Percentiles rank a stretch among this genome's conserved stretches.
These are phyloP conservation scores for Bothrops alternatus DNA, from an alignment of 2,797 vertebrate species.

Conservation along the genomic window DNA sequence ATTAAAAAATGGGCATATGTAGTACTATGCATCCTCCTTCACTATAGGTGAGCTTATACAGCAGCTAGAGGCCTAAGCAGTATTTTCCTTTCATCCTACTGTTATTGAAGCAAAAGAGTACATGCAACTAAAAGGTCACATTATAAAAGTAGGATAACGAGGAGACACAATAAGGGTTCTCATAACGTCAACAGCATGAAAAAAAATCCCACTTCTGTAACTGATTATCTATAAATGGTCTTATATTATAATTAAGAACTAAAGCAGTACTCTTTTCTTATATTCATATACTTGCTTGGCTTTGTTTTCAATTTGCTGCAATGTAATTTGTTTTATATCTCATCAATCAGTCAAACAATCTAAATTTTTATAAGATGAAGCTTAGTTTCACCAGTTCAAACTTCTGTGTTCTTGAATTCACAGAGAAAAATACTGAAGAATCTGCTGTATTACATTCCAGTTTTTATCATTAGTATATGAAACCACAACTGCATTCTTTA, in stretches of 20 bases:
- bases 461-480: neutral
- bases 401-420: neutral
- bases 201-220: conserved; percentile 20
- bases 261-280: neutral
- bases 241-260: conserved; percentile 19
- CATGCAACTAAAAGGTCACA: conserved; percentile 24
- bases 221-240: neutral
- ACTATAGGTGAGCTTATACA: conserved; percentile 29
- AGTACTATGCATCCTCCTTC: conserved; percentile 31
- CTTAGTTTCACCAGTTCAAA: neutral
- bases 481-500: neutral
- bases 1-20: conserved; percentile 58
- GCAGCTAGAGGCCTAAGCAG: conserved; percentile 53
- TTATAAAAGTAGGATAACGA: conserved; percentile 33
- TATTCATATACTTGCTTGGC: neutral
- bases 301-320: conserved; percentile 32
- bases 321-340: neutral
- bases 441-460: neutral
- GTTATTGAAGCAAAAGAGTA: conserved; percentile 26
- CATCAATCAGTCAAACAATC: conserved; percentile 2
- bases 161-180: neutral
- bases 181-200: conserved; percentile 7
- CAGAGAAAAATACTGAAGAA: neutral
- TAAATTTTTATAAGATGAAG: neutral
- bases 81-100: neutral